Base-by-base conservation (phyloP, 1,140 invertebrate genomes). In the Hyposmocoma kahamanoa region DNA sequence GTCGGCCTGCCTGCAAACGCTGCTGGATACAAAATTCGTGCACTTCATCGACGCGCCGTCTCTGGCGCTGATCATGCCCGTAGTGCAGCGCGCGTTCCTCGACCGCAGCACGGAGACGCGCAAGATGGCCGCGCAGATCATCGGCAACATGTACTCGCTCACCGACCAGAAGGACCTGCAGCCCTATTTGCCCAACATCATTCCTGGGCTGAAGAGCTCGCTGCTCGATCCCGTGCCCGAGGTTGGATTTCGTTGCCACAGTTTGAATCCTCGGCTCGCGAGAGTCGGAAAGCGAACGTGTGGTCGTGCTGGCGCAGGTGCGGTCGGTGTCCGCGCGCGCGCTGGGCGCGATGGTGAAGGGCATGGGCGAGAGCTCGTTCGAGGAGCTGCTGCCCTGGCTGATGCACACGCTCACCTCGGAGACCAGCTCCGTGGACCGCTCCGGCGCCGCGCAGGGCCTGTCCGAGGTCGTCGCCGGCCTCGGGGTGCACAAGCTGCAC, bases 1-100 rank as follows among this genome's bases (percentile, higher is more conserved):
- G 0, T 95, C 95, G 1, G 90, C 89, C 5, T 98, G 96, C 84
- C 86, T 99, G 1, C 95, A 97, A 73, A 97, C 94, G 1, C 88
- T 99, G 19, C 83, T 99, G 11, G 96, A 99, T 72, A 99, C 97
- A 0, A 96, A 99, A 81, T 99, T 99, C 87, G 97, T 99, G 32
- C 98, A 99, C 87, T 98, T 99, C 77, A 99, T 99, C 61, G 98
- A 99, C 86, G 96, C 98, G 3, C 97, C 98, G 1, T 99, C 98
- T 0, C 88, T 99, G 3, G 98, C 98, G 50, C 88, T 99, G 11
- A 99, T 99, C 56, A 99, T 99, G 98, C 98, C 98, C 0, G 97
- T 99, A 0, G 96, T 99, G 15, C 95, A 98, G 80, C 87, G 98
- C 59, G 98, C 98, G 5, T 99, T 99, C 80, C 93, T 97, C 86